A percentile compares a stretch with the other conserved stretches of the same genome.
Evolutionary conservation across 2,888 invertebrate genomes (phyloP).

Genomic region (Lottia gigantea): DNA sequence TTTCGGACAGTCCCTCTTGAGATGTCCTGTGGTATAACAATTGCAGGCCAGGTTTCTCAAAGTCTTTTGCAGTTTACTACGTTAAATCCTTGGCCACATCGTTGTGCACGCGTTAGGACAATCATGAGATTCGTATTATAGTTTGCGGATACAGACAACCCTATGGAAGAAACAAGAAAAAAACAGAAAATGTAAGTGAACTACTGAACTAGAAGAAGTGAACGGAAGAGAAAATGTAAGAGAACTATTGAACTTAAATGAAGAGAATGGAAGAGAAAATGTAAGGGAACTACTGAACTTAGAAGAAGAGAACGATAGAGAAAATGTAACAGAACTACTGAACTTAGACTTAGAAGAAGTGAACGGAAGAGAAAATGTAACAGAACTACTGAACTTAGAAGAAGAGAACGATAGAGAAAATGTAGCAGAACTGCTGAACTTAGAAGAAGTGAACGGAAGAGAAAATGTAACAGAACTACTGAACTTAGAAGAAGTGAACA

Average conservation of each 20-base stretch:
- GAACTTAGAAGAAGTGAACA: background rate
- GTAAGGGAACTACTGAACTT: background rate
- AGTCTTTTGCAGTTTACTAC: too few relatives aligned
- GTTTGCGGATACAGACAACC: too few relatives aligned
- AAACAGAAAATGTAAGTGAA: too few relatives aligned
- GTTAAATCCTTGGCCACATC: too few relatives aligned
- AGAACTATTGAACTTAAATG: background rate
- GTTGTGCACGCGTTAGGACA: too few relatives aligned
- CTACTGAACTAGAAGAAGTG: background rate
- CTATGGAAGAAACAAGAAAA: too few relatives aligned
- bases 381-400: background rate
- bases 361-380: slow-evolving; percentile 1
- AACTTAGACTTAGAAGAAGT: background rate
- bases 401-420: background rate
- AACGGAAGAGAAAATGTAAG: background rate
- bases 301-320: background rate
- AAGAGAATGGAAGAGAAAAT: background rate
- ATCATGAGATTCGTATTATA: too few relatives aligned
- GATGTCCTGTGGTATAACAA: slow-evolving; percentile 7
- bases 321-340: background rate
- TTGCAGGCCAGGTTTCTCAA: background rate
- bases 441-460: background rate
- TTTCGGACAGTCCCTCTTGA: slow-evolving; percentile 12
- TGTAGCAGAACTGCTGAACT: background rate
- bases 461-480: background rate